Percentiles rank a stretch among this genome's conserved stretches.
These are phyloP conservation scores for Cyprinodon brontotheroides DNA, from an alignment of 2,113 vertebrate species.

Conservation along the genomic window DNA sequence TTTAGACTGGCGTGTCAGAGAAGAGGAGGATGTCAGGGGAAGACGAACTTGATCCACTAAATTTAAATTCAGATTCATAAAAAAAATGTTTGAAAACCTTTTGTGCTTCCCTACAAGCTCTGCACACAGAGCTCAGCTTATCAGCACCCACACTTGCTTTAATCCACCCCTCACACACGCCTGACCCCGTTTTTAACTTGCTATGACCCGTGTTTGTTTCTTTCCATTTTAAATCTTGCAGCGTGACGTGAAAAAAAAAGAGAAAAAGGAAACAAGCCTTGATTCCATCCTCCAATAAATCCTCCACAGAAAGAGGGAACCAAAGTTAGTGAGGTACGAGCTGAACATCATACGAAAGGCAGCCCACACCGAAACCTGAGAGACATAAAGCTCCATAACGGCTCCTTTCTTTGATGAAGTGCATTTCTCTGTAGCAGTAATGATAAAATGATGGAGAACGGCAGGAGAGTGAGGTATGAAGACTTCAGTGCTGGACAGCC, in stretches of 20 bases:
- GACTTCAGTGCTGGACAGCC: background rate
- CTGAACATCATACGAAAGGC: conserved; percentile 39
- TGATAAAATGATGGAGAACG: conserved; percentile 25
- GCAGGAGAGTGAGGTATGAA: conserved; percentile 26
- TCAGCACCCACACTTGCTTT: conserved; percentile 18
- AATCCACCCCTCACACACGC: conserved; percentile 32
- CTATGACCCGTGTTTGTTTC: conserved; percentile 52
- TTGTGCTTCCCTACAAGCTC: background rate
- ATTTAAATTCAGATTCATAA: background rate
- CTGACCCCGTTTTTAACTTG: conserved; percentile 38
- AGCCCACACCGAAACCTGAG: conserved; percentile 50
- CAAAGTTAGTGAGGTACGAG: conserved; percentile 51
- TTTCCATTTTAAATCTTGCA: conserved; percentile 48
- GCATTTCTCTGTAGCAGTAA: background rate
- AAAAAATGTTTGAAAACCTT: background rate
- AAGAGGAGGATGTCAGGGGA: background rate
- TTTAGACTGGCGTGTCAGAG: background rate
- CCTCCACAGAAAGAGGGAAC: conserved; percentile 32
- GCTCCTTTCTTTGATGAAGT: conserved; percentile 41
- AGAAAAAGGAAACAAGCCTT: background rate
- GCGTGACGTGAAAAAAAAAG: background rate
- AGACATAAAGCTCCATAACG: conserved; percentile 36
- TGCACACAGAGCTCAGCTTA: background rate
- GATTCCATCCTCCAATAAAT: conserved; percentile 40
- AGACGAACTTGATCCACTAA: background rate